Percentiles rank a stretch among this genome's conserved stretches.
Evolutionary conservation across 2,113 vertebrate genomes (phyloP).

Genomic region (cattle (Bos taurus)): ARS-UCD2.0 NC_037357.1:102428501-102429000

Average conservation of each 20-base stretch:
- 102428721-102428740: neutral
- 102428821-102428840: neutral
- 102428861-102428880: neutral
- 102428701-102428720: neutral
- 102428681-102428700: neutral
- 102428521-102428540: neutral
- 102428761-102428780: neutral
- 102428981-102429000: neutral
- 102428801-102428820: neutral
- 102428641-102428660: neutral
- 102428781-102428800: neutral
- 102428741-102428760: neutral
- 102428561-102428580: neutral
- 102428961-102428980: neutral
- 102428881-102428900: neutral
- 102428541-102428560: neutral
- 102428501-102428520: neutral
- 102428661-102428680: neutral
- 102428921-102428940: neutral
- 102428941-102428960: neutral
- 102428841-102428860: neutral
- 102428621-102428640: neutral
- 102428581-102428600: neutral
- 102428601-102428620: neutral
- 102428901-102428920: conserved; percentile 4